These are phyloP conservation scores for Neocrepidodera transversa DNA, from an alignment of 2,888 invertebrate genomes.

Conservation along the genomic window DNA sequence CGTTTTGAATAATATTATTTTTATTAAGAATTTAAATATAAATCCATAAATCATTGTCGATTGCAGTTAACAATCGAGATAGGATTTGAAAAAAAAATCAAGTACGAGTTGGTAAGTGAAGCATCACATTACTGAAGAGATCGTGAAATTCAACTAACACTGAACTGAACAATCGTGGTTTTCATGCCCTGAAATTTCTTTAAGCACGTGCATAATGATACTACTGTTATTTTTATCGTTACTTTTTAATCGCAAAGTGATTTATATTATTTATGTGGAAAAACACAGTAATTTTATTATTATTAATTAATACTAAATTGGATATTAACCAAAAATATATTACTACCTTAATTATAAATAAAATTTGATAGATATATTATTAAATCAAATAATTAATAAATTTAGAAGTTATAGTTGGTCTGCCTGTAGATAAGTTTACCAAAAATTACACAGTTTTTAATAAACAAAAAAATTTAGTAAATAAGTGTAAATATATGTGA, in stretches of 20 bases:
- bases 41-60: conserved; percentile 36
- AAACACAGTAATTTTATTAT: too few species aligned
- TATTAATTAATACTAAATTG: too few species aligned
- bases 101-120: conserved; percentile 34
- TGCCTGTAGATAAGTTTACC: too few species aligned
- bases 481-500: too few species aligned
- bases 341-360: too few species aligned
- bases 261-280: conserved; percentile 7
- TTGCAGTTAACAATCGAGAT: conserved; percentile 44
- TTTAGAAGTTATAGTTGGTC: too few species aligned
- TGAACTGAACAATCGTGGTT: conserved; percentile 55
- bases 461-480: too few species aligned
- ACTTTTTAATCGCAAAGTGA: conserved; percentile 33
- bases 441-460: too few species aligned
- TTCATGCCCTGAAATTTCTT: conserved; percentile 50
- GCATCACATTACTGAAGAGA: conserved; percentile 41
- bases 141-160: conserved; percentile 49
- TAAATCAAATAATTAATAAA: too few species aligned
- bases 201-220: conserved; percentile 50
- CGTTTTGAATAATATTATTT: background rate
- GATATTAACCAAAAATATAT: too few species aligned
- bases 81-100: conserved; percentile 18
- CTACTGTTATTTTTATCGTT: conserved; percentile 49
- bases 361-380: too few species aligned
- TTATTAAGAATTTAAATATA: too few species aligned